Conservation (phyloP, 2,113 vertebrate genomes). For the Neotragus pygmaeus region DNA sequence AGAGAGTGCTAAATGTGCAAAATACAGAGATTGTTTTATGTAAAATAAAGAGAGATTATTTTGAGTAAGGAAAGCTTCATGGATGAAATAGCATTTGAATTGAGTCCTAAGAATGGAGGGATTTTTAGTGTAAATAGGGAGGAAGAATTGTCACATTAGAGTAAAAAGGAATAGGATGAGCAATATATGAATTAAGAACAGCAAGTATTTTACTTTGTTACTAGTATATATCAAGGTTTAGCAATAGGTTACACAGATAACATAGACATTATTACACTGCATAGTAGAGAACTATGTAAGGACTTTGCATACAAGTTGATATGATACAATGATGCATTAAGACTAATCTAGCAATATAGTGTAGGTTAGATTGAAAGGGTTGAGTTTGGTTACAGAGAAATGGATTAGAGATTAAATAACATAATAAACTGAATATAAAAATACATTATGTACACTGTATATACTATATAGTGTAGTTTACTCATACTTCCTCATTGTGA, state of each 20-base stretch:
- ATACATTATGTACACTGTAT: not conserved
- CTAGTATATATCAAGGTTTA: not conserved
- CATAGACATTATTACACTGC: not conserved
- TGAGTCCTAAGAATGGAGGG: not conserved
- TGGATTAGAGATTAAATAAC: not conserved
- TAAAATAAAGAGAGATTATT: slow-evolving; percentile 5
- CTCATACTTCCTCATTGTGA: not conserved
- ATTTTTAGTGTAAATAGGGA: not conserved
- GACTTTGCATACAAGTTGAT: not conserved
- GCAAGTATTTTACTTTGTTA: not conserved
- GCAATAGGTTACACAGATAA: not conserved
- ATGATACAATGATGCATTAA: not conserved
- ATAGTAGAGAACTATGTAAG: not conserved
- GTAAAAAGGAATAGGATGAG: not conserved
- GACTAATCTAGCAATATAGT: not conserved
- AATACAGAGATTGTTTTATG: not conserved
- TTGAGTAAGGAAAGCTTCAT: not conserved
- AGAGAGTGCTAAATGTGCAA: not conserved
- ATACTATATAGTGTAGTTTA: not conserved
- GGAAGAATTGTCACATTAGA: not conserved
- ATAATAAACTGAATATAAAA: not conserved
- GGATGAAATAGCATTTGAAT: not conserved
- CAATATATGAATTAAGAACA: not conserved
- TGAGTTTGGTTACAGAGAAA: not conserved
- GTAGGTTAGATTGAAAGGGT: not conserved